A percentile compares a stretch with the other conserved stretches of the same genome.
Conservation (phyloP, 2,797 vertebrate genomes). For the Falco columbarius region DNA sequence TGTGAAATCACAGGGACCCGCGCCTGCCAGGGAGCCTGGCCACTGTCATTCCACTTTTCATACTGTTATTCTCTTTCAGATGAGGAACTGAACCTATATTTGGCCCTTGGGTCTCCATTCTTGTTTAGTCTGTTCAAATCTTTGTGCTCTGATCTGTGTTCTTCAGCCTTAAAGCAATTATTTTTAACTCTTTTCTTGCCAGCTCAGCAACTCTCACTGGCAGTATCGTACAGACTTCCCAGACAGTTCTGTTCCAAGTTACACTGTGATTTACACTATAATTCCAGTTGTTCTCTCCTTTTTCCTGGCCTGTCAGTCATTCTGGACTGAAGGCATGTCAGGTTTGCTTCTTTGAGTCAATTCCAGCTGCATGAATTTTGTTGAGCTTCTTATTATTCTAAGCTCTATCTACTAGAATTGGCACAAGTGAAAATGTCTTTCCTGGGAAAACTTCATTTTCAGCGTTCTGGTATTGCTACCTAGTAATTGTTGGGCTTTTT, state of each 20-base stretch:
- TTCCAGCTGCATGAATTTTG: not conserved
- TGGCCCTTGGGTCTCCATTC: not conserved
- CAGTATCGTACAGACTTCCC: not conserved
- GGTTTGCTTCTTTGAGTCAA: not conserved
- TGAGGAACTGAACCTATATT: not conserved
- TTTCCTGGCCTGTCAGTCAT: not conserved
- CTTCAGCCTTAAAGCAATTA: not conserved
- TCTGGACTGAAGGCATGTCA: not conserved
- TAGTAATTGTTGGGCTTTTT: not conserved
- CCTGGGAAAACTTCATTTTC: not conserved
- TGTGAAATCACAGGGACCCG: not conserved
- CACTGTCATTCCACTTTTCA: not conserved
- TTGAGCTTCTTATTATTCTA: not conserved
- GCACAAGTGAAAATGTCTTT: not conserved
- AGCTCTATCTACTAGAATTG: not conserved
- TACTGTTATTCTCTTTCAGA: not conserved
- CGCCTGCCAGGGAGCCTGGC: not conserved
- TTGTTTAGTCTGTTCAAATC: not conserved
- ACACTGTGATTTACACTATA: not conserved
- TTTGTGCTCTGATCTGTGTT: not conserved
- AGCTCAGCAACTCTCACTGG: not conserved
- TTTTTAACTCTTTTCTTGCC: not conserved
- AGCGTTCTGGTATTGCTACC: not conserved
- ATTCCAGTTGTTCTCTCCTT: not conserved
- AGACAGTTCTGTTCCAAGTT: not conserved